Evolutionary conservation across 2,888 invertebrate species (phyloP), one percentile per base, ranked within the genome.

Genomic region (Steromphala cineraria): DNA sequence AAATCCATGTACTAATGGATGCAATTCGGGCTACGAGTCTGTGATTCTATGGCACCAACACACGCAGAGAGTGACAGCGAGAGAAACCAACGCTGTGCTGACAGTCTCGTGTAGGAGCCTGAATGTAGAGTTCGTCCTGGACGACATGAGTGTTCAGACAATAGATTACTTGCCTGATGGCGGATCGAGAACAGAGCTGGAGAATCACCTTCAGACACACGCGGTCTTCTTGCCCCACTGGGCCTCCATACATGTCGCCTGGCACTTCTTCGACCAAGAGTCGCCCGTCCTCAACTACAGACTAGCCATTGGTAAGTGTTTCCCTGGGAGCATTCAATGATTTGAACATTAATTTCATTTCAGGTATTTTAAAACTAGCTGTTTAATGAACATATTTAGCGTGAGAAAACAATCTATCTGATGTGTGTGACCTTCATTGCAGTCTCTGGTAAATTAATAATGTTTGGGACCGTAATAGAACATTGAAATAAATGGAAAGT

Each of bases 181-280:
- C 46, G 24, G 52, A 2, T 28, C 53, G 8, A 67, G 67, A 24
- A 56, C 67, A 10, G 52, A 53, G 17, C 46, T 46, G 21, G 53
- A 75, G 40, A 17, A 5, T 24, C 62, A 62, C 28, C 62, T 62
- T 10, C 28, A 28, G 62, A 31, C 28, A 24, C 62, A 62, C 7
- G 10, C 62, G 0, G 62, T 62, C 28, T 83, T 82, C 53, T 67
- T 79, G 55, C 80, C 81, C 0, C 78, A 76, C 31, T 83, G 83
- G 83, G 80, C 83, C 3, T 75, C 78, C 46, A 24, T 83, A n/a
- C 82, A 83, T 10, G 28, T 79, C 31, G 36, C 77, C 46, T 83
- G 83, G 83, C 80, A 83, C 40, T 83, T 81, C 53, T 19, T n/a
- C 21, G 83, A 83, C 28, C 52, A n/a, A 7, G 55, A 78, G 7